Evolutionary conservation across 2,888 invertebrate species (phyloP), one percentile per base, ranked within the genome.

Genomic region (Electrophaes corylata): DNA sequence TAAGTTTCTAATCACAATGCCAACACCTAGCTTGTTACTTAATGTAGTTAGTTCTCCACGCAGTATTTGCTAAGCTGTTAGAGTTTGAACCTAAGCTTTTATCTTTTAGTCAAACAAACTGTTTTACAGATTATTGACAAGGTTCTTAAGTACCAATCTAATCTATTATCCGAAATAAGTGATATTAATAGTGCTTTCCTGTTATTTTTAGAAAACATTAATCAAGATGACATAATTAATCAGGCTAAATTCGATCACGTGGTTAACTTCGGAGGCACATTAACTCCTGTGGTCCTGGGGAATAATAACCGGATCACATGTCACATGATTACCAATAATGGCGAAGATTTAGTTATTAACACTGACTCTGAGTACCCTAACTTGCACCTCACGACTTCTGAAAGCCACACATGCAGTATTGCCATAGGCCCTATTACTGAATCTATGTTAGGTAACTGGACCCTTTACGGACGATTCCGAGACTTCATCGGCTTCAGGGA

Each of bases 311-410:
- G 71, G 1, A 26, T 65, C 3, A 65, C 72, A 2, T 83, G 83
- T 43, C 79, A 78, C 57, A 66, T 82, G 14, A 54, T 81, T 4
- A 83, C 82, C 2, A 83, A 81, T 0, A 48, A 65, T n/a, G 78
- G 73, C 3, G 78, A 78, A 69, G 64, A 77, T 61, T 62, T 78
- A 39, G 66, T 72, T 2, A 55, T 78, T 8, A 60, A 55, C 4
- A 49, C 26, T 1, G 70, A 75, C 19, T 64, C 68, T 20, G 51
- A 67, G 4, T 78, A 75, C 44, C 76, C 72, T n/a, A 64, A 73
- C 31, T 71, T 80, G 16, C 60, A 63, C 47, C 73, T 73, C 20
- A 68, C 61, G 49, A 16, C 43, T 53, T 0, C 52, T 52, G 12
- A 48, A 44, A 12, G 49, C 20, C 43, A 54, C 14, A 40, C 64